Evolutionary conservation across 2,113 vertebrate genomes (phyloP).

Genomic region (Chaetops frenatus): DNA sequence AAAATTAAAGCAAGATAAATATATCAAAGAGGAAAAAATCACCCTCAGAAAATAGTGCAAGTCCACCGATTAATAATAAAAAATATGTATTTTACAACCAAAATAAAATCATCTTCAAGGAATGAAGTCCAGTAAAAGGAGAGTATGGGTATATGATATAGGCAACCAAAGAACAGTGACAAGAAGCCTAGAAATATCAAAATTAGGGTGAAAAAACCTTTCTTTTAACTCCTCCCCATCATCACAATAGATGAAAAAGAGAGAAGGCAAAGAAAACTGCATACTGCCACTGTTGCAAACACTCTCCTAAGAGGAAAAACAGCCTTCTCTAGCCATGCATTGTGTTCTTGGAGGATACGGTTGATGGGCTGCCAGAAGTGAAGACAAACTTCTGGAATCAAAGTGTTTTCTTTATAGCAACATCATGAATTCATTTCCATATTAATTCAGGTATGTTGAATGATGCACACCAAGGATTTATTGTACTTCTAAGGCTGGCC

Average conservation of each 20-base stretch:
- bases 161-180: not conserved
- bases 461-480: not conserved
- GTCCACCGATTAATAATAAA: not conserved
- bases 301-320: not conserved
- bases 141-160: not conserved
- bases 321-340: not conserved
- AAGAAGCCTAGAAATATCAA: not conserved
- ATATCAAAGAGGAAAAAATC: not conserved
- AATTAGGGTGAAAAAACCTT: not conserved
- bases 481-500: not conserved
- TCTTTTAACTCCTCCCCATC: not conserved
- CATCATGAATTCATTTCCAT: slow-evolving; percentile 5
- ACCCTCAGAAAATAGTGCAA: not conserved
- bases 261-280: not conserved
- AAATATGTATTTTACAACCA: not conserved
- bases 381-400: slow-evolving; percentile 18
- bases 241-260: not conserved
- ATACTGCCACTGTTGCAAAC: not conserved
- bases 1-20: not conserved
- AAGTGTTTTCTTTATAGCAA: not conserved
- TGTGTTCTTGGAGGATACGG: not conserved
- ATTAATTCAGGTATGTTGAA: slow-evolving; percentile 13
- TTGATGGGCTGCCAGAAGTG: not conserved
- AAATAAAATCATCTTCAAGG: not conserved
- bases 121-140: not conserved